These are phyloP conservation scores for Venustoraphidia nigricollis DNA, from an alignment of 2,888 invertebrate genomes.

Conservation along the genomic window DNA sequence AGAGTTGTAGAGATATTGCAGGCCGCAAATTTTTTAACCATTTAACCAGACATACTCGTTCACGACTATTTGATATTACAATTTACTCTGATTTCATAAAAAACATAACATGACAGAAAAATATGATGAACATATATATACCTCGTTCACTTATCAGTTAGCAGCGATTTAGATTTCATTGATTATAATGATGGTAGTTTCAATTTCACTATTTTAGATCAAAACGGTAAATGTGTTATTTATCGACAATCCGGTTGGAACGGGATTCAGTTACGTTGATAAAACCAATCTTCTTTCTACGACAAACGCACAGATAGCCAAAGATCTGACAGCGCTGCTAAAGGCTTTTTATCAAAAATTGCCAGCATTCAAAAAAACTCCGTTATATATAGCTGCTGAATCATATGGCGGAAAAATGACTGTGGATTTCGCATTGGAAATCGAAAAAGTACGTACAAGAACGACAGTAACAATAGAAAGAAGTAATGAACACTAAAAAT, in stretches of 20 bases:
- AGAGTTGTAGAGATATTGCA: too few relatives aligned
- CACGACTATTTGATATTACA: too few relatives aligned
- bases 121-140: too few relatives aligned
- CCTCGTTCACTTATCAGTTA: neutral
- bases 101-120: too few relatives aligned
- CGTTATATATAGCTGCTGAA: conserved; percentile 75
- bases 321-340: conserved; percentile 60
- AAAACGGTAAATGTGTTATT: conserved; percentile 68
- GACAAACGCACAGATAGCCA: conserved; percentile 48
- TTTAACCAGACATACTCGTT: too few relatives aligned
- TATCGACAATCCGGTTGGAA: conserved; percentile 82
- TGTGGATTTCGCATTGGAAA: conserved; percentile 55
- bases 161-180: neutral
- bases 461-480: too few relatives aligned
- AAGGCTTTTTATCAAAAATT: conserved; percentile 47
- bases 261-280: conserved; percentile 72
- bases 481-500: too few relatives aligned
- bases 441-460: conserved; percentile 32
- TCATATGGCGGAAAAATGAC: conserved; percentile 93
- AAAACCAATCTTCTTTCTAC: conserved; percentile 26
- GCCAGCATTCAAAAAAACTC: conserved; percentile 54
- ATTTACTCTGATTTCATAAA: too few relatives aligned
- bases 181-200: conserved; percentile 6
- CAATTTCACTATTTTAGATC: conserved; percentile 30
- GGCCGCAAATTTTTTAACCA: too few relatives aligned